Evolutionary conservation across 2,113 vertebrate genomes (phyloP).

Genomic region (Pluvialis apricaria): DNA sequence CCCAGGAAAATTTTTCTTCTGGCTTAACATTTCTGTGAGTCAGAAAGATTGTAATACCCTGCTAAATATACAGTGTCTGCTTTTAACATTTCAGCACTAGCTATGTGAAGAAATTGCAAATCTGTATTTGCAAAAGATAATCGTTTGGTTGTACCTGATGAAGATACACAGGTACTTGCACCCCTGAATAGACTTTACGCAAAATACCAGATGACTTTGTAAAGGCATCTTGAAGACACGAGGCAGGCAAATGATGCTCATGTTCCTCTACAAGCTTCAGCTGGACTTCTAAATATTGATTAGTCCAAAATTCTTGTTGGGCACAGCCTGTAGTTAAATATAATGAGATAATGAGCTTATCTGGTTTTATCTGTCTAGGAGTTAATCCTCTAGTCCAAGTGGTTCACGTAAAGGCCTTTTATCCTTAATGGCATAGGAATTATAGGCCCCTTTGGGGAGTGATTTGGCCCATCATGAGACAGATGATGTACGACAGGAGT

Average conservation of each 20-base stretch:
- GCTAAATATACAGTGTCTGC: neutral
- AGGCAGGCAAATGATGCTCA: neutral
- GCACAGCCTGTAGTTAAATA: neutral
- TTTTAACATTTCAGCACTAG: neutral
- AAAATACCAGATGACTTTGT: neutral
- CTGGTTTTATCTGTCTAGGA: neutral
- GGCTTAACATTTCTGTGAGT: neutral
- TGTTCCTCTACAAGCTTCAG: neutral
- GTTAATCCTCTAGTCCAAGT: neutral
- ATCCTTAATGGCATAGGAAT: neutral
- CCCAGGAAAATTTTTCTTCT: neutral
- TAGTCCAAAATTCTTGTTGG: neutral
- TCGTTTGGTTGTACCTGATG: accelerated
- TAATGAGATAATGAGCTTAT: neutral
- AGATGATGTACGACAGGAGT: neutral
- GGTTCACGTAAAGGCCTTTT: neutral
- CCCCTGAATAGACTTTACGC: neutral
- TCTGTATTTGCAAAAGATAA: neutral
- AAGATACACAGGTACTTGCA: neutral
- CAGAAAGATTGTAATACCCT: neutral
- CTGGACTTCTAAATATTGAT: neutral
- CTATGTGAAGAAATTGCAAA: neutral
- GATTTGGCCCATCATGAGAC: neutral
- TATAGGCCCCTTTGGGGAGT: accelerated
- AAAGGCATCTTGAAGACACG: neutral